These are phyloP conservation scores for Dysmachus trigonus DNA, from an alignment of 2,888 invertebrate genomes.

Conservation along the genomic window DNA sequence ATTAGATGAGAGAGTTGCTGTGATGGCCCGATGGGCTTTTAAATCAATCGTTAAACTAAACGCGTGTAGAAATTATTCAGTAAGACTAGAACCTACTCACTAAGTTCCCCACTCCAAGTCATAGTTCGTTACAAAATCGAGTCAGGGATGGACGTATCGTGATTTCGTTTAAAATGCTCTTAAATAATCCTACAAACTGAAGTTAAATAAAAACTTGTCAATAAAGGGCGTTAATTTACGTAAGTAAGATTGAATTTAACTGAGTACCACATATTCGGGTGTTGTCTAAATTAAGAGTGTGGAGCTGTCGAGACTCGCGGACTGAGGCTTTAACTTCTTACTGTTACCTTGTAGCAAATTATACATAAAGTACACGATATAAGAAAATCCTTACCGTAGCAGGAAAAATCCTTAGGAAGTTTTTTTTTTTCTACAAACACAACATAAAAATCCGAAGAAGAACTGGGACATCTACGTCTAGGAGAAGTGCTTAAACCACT, in stretches of 20 bases:
- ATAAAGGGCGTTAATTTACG: neutral
- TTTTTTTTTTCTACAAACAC: conserved; percentile 27
- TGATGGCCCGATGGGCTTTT: neutral
- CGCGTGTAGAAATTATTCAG: conserved; percentile 50
- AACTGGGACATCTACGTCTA: conserved; percentile 37
- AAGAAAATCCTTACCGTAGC: conserved; percentile 37
- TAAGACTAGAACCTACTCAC: conserved; percentile 55
- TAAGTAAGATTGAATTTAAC: neutral
- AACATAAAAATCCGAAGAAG: conserved; percentile 37
- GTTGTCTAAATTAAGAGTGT: neutral
- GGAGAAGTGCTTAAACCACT: conserved; percentile 37
- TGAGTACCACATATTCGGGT: neutral
- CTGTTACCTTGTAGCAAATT: conserved; percentile 22
- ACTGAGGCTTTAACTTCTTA: conserved; percentile 6
- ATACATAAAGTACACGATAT: conserved; percentile 30
- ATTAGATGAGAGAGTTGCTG: conserved; percentile 26
- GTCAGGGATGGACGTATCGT: conserved; percentile 55
- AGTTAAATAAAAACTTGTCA: neutral
- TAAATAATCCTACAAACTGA: neutral
- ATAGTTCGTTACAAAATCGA: conserved; percentile 27
- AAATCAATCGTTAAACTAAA: neutral
- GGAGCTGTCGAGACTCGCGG: neutral
- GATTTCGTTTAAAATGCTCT: conserved; percentile 48
- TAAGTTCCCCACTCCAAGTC: conserved; percentile 47
- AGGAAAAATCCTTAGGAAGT: conserved; percentile 37